These are phyloP conservation scores for Sicus ferrugineus DNA, from an alignment of 2,888 invertebrate species.

Conservation along the genomic window DNA sequence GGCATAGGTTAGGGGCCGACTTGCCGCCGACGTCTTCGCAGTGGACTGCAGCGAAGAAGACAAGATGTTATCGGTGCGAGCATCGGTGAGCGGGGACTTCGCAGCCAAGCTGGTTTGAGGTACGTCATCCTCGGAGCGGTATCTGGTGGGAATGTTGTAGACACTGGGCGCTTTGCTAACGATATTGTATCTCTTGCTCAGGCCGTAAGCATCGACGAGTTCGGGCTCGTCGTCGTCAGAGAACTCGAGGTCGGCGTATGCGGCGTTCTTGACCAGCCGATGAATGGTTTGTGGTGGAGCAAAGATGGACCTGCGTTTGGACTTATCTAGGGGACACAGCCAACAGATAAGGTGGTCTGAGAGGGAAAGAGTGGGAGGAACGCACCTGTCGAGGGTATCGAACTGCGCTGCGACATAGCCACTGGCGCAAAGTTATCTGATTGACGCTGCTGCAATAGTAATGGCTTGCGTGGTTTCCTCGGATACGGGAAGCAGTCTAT, in stretches of 20 bases:
- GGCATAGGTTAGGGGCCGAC: slow-evolving; percentile 39
- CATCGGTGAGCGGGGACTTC: slow-evolving; percentile 45
- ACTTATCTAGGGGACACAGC: slow-evolving; percentile 38
- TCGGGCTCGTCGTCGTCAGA: slow-evolving; percentile 59
- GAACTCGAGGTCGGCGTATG: slow-evolving; percentile 52
- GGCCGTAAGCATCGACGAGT: slow-evolving; percentile 36
- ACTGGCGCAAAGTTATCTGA: slow-evolving; percentile 26
- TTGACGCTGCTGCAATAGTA: slow-evolving; percentile 31
- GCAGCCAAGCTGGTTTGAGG: slow-evolving; percentile 40
- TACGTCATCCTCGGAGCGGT: slow-evolving; percentile 34
- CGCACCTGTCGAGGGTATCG: slow-evolving; percentile 39
- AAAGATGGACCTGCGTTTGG: slow-evolving; percentile 53
- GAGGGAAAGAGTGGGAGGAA: neutral
- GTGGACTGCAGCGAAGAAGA: slow-evolving; percentile 46
- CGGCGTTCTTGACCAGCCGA: slow-evolving; percentile 45
- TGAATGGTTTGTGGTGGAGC: slow-evolving; percentile 47
- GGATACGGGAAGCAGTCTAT: slow-evolving; percentile 35
- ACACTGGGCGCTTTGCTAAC: slow-evolving; percentile 36
- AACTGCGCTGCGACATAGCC: slow-evolving; percentile 37
- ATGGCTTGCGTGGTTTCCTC: slow-evolving; percentile 28
- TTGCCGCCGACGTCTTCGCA: slow-evolving; percentile 41
- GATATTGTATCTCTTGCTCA: slow-evolving; percentile 25
- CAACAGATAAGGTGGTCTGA: neutral
- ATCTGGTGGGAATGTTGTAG: slow-evolving; percentile 49
- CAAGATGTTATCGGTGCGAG: slow-evolving; percentile 47